A percentile compares a stretch with the other conserved stretches of the same genome.
phyloP scores from a whole-genome alignment of 1,140 invertebrate genomes.

The Halyomorpha halys region DNA sequence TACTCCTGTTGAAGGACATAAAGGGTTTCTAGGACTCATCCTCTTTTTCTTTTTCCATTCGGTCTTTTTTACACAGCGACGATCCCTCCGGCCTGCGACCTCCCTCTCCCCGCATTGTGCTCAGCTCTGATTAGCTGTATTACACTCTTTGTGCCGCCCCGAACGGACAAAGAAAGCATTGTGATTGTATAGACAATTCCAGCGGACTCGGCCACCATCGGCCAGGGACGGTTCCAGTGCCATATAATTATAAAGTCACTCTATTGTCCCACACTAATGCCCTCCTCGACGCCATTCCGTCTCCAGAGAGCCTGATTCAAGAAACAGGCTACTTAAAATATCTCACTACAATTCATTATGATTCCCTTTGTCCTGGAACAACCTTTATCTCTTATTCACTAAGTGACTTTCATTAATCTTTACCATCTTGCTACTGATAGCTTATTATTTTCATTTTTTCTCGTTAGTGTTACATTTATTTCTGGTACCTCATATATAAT shows the following conservation, averaged over 20 bases:
- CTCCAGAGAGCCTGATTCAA: background rate
- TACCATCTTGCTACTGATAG: background rate
- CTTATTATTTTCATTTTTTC: background rate
- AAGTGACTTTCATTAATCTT: background rate
- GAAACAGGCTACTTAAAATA: background rate
- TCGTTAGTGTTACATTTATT: no score
- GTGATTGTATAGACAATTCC: background rate
- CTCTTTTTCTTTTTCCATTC: background rate
- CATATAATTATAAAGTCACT: no score
- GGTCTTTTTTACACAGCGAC: no score
- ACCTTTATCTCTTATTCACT: background rate
- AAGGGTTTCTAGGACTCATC: background rate
- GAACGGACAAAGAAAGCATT: background rate
- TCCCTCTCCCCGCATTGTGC: background rate
- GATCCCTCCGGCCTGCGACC: background rate
- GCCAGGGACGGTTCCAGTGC: no score
- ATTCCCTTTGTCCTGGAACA: background rate
- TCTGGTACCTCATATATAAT: no score
- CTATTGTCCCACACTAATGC: background rate
- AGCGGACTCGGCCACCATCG: background rate
- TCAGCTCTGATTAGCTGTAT: slow-evolving; percentile 2
- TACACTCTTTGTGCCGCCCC: background rate
- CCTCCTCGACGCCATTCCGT: background rate
- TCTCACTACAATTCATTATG: background rate
- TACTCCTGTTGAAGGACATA: background rate